A percentile compares a stretch with the other conserved stretches of the same genome.
These are phyloP conservation scores for Xiphophorus birchmanni DNA, from an alignment of 2,797 vertebrate species.

Conservation along the genomic window DNA sequence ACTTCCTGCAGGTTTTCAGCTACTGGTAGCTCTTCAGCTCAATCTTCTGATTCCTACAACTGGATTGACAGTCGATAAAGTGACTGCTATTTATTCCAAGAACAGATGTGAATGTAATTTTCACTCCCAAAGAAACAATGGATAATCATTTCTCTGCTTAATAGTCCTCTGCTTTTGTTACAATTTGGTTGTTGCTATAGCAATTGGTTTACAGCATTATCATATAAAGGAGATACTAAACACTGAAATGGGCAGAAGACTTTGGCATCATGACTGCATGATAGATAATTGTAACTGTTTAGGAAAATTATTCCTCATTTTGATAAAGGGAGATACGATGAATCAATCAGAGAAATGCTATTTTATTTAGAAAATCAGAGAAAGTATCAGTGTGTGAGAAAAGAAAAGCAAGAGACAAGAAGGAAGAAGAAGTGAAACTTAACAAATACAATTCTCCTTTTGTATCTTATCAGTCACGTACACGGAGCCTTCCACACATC, in stretches of 20 bases:
- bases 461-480: too few species aligned
- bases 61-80: neutral
- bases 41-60: neutral
- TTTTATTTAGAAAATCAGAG: too few species aligned
- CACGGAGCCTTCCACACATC: too few species aligned
- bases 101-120: neutral
- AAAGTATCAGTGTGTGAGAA: too few species aligned
- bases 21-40: neutral
- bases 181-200: neutral
- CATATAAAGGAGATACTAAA: neutral
- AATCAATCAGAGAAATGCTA: too few species aligned
- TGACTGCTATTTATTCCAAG: neutral
- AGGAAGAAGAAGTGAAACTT: too few species aligned
- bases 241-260: neutral
- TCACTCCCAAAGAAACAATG: neutral
- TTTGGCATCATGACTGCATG: neutral
- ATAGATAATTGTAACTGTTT: neutral
- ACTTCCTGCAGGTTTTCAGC: neutral
- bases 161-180: neutral
- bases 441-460: too few species aligned
- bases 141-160: neutral
- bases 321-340: too few species aligned
- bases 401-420: too few species aligned
- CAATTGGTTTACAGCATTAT: neutral
- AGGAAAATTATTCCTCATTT: too few species aligned